Conservation (phyloP, 1,140 invertebrate species). For the Scaptodrosophila lebanonensis region DNA sequence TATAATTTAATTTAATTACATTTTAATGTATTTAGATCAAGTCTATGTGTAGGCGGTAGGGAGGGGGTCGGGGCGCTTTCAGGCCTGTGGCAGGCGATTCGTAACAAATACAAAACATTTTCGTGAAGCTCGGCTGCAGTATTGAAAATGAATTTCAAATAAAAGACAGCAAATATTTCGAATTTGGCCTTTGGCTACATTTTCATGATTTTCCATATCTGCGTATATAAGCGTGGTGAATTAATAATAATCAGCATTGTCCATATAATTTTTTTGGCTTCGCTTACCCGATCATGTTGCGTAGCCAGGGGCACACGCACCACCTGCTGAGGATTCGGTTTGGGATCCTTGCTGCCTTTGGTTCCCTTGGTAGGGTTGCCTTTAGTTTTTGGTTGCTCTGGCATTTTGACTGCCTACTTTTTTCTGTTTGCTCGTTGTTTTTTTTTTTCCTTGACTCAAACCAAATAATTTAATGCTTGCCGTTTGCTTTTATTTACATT, state of each 20-base stretch:
- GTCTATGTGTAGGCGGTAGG: no score
- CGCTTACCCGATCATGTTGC: conserved; percentile 43
- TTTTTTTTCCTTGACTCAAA: not conserved
- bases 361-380: not conserved
- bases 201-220: conserved; percentile 49
- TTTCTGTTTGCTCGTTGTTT: not conserved
- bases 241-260: no score
- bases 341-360: conserved; percentile 2
- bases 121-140: no score
- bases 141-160: not conserved
- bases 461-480: conserved; percentile 1
- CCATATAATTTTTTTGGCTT: not conserved
- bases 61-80: no score
- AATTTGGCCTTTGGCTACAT: conserved; percentile 9
- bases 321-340: not conserved
- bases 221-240: no score
- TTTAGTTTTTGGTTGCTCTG: conserved; percentile 19
- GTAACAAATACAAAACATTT: no score
- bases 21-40: no score
- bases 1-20: no score
- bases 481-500: conserved; percentile 4
- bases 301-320: conserved; percentile 20
- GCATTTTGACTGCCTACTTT: conserved; percentile 27
- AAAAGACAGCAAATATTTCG: not conserved
- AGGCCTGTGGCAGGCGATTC: no score